Conservation (phyloP, 2,888 invertebrate species). For the Agriopis leucophaearia region DNA sequence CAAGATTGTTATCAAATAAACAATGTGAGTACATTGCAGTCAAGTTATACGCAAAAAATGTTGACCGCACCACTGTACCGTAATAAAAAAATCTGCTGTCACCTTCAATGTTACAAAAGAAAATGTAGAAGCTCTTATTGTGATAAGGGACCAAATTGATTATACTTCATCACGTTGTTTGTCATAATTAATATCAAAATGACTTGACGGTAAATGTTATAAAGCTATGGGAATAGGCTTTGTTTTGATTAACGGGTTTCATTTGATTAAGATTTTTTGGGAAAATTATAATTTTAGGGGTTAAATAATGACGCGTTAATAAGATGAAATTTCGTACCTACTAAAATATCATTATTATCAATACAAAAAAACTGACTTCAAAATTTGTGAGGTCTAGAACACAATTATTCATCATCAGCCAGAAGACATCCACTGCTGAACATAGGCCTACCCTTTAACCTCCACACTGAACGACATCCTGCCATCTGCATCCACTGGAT, state of each 20-base stretch:
- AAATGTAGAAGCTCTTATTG: conserved; percentile 2
- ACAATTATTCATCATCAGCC: too few relatives aligned
- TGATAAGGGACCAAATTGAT: conserved; percentile 11
- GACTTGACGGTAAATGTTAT: conserved; percentile 38
- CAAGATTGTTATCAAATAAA: conserved; percentile 72
- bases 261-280: background rate
- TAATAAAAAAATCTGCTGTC: conserved; percentile 5
- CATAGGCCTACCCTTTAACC: too few relatives aligned
- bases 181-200: conserved; percentile 23
- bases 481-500: too few relatives aligned
- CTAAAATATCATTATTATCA: too few relatives aligned
- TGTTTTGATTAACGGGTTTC: conserved; percentile 34
- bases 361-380: too few relatives aligned
- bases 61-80: conserved; percentile 6
- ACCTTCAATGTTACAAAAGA: conserved; percentile 2
- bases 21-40: conserved; percentile 58
- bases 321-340: background rate
- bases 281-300: background rate
- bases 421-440: too few relatives aligned
- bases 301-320: conserved; percentile 10
- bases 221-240: conserved; percentile 43
- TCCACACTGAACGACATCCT: too few relatives aligned
- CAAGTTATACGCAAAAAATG: conserved; percentile 30
- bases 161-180: background rate
- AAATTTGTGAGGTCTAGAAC: too few relatives aligned